These are phyloP conservation scores for Hypena proboscidalis DNA, from an alignment of 2,888 invertebrate species.

Conservation along the genomic window DNA sequence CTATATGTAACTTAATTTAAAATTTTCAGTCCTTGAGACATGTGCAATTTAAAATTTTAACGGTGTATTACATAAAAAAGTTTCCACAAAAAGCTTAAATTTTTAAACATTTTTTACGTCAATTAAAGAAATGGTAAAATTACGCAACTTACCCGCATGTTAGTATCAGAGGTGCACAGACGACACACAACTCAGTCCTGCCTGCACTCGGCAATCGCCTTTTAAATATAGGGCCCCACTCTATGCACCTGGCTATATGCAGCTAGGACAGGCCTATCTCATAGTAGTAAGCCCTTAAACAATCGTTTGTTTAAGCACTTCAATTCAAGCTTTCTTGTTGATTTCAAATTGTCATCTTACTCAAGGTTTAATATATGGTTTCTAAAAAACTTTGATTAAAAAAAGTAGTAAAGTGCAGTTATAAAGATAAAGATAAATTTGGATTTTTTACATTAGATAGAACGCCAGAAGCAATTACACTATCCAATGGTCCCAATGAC, in stretches of 20 bases:
- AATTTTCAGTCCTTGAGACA: too few species aligned
- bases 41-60: too few species aligned
- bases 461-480: too few species aligned
- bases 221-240: conserved; percentile 76
- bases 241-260: conserved; percentile 45
- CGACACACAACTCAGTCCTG: conserved; percentile 52
- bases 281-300: conserved; percentile 23
- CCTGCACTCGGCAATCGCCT: conserved; percentile 50
- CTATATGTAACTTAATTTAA: too few species aligned
- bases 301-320: conserved; percentile 23
- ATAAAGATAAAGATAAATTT: too few species aligned
- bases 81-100: background rate
- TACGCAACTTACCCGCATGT: conserved; percentile 60
- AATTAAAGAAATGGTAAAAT: background rate
- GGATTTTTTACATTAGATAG: too few species aligned
- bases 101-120: background rate
- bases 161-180: conserved; percentile 48
- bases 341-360: too few species aligned
- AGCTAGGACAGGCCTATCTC: conserved; percentile 25
- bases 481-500: too few species aligned
- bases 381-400: too few species aligned
- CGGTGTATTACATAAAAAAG: background rate
- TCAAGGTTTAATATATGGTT: too few species aligned
- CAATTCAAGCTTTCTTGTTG: too few species aligned
- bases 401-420: too few species aligned